phyloP scores from a whole-genome alignment of 1,140 invertebrate species.

The Sinonovacula constricta region DNA sequence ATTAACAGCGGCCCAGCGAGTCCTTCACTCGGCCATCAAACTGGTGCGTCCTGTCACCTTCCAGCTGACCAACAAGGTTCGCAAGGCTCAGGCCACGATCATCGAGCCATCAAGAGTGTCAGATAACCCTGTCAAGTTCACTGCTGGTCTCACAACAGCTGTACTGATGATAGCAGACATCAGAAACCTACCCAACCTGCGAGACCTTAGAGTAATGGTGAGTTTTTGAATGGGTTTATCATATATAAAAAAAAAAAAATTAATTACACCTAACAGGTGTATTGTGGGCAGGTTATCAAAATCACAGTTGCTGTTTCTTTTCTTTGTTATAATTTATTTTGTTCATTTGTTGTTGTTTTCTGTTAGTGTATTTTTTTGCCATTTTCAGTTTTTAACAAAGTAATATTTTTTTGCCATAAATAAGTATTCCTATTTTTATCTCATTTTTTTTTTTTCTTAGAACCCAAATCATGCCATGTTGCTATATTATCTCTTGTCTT shows the following conservation, averaged over 20 bases:
- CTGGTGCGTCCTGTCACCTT: constrained; percentile 61
- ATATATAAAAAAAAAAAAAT: neutral
- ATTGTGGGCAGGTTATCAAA: neutral
- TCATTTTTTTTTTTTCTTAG: too few relatives aligned
- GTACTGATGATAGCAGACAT: constrained; percentile 92
- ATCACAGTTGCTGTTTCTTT: neutral
- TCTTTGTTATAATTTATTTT: neutral
- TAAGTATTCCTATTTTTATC: too few relatives aligned
- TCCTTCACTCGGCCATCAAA: constrained; percentile 88
- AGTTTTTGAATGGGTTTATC: neutral
- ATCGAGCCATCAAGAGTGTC: constrained; percentile 89
- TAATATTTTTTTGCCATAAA: too few relatives aligned
- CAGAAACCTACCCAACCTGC: constrained; percentile 86
- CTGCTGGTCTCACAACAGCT: constrained; percentile 92
- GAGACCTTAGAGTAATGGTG: constrained; percentile 88
- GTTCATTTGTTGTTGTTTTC: too few relatives aligned
- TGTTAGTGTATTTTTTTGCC: too few relatives aligned
- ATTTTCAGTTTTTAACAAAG: too few relatives aligned
- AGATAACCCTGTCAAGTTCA: constrained; percentile 94
- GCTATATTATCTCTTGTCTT: neutral
- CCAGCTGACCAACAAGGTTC: constrained; percentile 61
- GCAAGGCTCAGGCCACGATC: constrained; percentile 86
- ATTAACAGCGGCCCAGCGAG: constrained; percentile 88
- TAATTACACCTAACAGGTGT: neutral
- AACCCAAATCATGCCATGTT: neutral